Conservation (phyloP, 2,888 invertebrate species). For the Thecophora atra region DNA sequence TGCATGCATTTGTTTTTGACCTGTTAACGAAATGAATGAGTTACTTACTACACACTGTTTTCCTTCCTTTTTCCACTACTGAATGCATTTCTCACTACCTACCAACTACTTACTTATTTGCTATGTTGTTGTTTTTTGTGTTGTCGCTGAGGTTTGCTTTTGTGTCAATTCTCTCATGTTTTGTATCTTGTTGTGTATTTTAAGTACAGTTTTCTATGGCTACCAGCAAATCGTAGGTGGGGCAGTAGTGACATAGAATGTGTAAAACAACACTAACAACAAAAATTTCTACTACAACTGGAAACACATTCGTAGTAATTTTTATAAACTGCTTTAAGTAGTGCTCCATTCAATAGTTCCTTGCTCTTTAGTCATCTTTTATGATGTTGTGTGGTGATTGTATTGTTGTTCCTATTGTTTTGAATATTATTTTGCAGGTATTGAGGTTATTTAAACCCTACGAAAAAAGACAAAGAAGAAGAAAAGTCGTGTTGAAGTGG, state of each 20-base stretch:
- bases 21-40: slow-evolving; percentile 1
- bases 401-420: too few species aligned
- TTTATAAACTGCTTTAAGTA: too few species aligned
- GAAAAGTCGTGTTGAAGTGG: neutral
- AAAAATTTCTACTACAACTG: too few species aligned
- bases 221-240: too few species aligned
- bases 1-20: neutral
- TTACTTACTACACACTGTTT: neutral
- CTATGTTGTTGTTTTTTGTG: slow-evolving; percentile 3
- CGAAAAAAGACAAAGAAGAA: too few species aligned
- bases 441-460: too few species aligned
- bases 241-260: too few species aligned
- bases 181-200: neutral
- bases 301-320: too few species aligned
- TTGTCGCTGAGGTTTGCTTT: slow-evolving; percentile 7
- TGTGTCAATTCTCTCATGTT: neutral
- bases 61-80: neutral
- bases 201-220: neutral
- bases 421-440: neutral
- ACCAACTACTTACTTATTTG: neutral
- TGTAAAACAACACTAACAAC: too few species aligned
- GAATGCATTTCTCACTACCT: neutral
- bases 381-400: too few species aligned
- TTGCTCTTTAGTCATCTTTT: too few species aligned
- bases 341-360: too few species aligned